Evolutionary conservation across 2,888 invertebrate species (phyloP).

Genomic region (Didymodactylos carnosus): DNA sequence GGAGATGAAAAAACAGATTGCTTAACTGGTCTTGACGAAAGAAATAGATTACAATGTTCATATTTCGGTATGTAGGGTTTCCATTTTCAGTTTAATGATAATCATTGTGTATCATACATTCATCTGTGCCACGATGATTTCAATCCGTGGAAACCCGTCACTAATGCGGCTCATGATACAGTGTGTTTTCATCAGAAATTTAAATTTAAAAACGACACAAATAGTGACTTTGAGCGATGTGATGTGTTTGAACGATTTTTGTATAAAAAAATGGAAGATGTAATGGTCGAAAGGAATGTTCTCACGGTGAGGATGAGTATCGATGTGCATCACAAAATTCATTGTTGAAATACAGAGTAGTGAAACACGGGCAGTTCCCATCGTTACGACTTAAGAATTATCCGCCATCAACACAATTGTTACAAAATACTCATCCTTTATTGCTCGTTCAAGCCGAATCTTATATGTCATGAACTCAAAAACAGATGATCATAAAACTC

Average conservation of each 20-base stretch:
- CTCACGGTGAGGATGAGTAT: background rate
- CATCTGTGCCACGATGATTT: background rate
- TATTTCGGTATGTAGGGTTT: background rate
- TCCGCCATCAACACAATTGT: background rate
- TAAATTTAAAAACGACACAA: background rate
- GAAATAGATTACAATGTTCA: background rate
- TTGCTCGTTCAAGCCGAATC: background rate
- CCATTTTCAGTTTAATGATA: background rate
- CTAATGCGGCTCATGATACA: background rate
- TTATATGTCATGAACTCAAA: background rate
- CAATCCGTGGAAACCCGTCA: background rate
- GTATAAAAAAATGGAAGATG: background rate
- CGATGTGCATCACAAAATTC: background rate
- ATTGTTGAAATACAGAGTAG: background rate
- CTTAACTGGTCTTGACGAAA: background rate
- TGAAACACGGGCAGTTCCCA: background rate
- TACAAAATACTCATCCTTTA: background rate
- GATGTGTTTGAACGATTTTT: background rate
- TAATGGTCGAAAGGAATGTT: background rate
- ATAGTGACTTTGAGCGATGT: background rate
- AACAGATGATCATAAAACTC: background rate
- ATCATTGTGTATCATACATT: background rate
- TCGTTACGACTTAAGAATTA: background rate
- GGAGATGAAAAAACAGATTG: background rate
- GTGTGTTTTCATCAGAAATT: background rate